These are phyloP conservation scores for Pelmatolapia mariae DNA, from an alignment of 2,113 vertebrate species.

Conservation along the genomic window DNA sequence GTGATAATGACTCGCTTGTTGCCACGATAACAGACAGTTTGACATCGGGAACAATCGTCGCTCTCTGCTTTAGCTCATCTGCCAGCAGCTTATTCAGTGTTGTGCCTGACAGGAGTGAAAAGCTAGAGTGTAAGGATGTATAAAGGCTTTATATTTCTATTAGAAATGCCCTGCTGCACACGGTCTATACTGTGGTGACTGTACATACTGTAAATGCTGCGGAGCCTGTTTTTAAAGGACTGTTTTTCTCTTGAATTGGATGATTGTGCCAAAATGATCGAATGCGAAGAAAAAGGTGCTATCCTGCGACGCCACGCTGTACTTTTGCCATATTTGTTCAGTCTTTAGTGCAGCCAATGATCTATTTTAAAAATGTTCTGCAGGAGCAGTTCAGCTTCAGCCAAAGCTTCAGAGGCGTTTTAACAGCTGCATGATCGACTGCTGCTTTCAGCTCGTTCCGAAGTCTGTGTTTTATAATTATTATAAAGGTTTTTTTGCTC, in stretches of 20 bases:
- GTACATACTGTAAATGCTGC: conserved; percentile 23
- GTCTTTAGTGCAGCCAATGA: not conserved
- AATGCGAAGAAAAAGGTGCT: conserved; percentile 11
- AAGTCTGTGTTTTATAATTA: not conserved
- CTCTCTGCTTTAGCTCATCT: not conserved
- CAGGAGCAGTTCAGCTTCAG: not conserved
- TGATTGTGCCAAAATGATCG: conserved; percentile 4
- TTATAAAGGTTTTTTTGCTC: not conserved
- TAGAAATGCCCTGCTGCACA: not conserved
- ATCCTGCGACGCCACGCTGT: not conserved
- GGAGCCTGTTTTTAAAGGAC: conserved; percentile 15
- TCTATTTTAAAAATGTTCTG: not conserved
- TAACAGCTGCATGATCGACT: not conserved
- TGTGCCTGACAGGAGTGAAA: not conserved
- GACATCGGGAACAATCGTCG: not conserved
- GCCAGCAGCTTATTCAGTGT: not conserved
- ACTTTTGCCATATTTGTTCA: not conserved
- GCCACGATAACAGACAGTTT: not conserved
- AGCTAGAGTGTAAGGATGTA: not conserved
- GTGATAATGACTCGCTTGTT: conserved; percentile 3
- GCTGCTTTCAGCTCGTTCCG: not conserved
- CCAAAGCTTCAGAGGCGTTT: not conserved
- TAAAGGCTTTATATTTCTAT: conserved; percentile 35
- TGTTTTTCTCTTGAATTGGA: conserved; percentile 28
- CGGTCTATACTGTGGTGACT: not conserved